Conservation (phyloP, 2,888 invertebrate genomes). For the Malachius bipustulatus region DNA sequence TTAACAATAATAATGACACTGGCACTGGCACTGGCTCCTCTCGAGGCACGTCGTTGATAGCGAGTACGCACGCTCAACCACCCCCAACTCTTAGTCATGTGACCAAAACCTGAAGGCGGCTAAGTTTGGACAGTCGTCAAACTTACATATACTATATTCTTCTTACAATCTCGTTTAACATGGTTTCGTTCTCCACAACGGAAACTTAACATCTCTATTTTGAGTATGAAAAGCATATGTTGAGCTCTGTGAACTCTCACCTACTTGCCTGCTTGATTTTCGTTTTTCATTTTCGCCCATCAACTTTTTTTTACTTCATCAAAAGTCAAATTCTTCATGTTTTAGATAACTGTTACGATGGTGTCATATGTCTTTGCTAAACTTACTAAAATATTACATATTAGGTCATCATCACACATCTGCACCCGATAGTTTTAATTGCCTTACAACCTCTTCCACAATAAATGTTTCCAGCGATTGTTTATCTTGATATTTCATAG, state of each 20-base stretch:
- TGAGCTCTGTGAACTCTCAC: too few relatives aligned
- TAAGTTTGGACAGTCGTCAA: too few relatives aligned
- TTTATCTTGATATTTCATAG: slow-evolving; percentile 12
- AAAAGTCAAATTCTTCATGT: slow-evolving; percentile 7
- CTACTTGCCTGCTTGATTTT: slow-evolving; percentile 3
- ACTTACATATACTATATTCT: slow-evolving; percentile 2
- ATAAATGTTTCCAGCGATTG: slow-evolving; percentile 9
- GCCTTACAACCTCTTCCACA: slow-evolving; percentile 6
- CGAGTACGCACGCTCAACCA: too few relatives aligned
- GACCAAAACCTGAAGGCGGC: too few relatives aligned
- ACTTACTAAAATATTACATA: too few relatives aligned
- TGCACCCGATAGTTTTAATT: slow-evolving; percentile 8
- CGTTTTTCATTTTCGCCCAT: slow-evolving; percentile 9
- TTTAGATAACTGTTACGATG: slow-evolving; percentile 8
- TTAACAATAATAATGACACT: too few relatives aligned
- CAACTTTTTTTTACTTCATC: slow-evolving; percentile 8
- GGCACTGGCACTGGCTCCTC: too few relatives aligned
- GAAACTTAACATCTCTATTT: slow-evolving; percentile 6
- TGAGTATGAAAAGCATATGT: too few relatives aligned
- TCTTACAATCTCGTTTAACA: slow-evolving; percentile 6
- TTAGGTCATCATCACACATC: slow-evolving; percentile 8
- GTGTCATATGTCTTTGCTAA: slow-evolving; percentile 8
- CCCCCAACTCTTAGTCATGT: too few relatives aligned
- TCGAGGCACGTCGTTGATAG: too few relatives aligned
- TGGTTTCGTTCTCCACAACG: slow-evolving; percentile 8